phyloP scores from a whole-genome alignment of 1,140 invertebrate species.

The Scaptomyza hsui region DNA sequence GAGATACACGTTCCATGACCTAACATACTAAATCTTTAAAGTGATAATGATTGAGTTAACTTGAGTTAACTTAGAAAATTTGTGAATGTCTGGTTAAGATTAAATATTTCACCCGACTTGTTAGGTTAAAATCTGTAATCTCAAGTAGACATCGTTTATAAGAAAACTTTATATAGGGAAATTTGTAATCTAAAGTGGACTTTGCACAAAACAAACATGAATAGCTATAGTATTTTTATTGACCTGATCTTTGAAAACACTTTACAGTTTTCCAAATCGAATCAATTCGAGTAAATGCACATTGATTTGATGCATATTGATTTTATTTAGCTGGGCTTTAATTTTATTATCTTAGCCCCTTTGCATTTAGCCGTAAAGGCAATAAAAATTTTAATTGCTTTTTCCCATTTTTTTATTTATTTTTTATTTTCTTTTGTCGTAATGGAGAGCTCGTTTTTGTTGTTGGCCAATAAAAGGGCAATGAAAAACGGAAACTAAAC shows the following conservation, averaged over 20 bases:
- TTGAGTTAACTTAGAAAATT: neutral
- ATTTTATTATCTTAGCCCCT: neutral
- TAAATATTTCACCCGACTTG: no score
- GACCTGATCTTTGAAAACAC: no score
- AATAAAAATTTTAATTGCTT: slow-evolving; percentile 15
- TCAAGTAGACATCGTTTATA: no score
- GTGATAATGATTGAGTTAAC: slow-evolving; percentile 4
- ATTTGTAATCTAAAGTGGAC: no score
- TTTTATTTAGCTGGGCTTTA: neutral
- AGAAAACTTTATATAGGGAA: no score
- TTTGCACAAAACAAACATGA: no score
- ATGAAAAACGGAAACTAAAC: slow-evolving; percentile 1
- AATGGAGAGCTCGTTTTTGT: neutral
- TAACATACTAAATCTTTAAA: slow-evolving; percentile 56
- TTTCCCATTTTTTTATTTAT: neutral
- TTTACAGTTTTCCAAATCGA: neutral
- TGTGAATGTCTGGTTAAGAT: no score
- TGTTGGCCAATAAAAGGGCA: slow-evolving; percentile 1
- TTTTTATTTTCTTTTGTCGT: neutral
- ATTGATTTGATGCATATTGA: neutral
- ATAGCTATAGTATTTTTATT: no score
- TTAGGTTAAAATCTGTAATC: no score
- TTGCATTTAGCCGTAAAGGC: neutral
- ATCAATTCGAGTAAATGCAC: neutral
- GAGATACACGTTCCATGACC: slow-evolving; percentile 59